These are phyloP conservation scores for Aphidius gifuensis DNA, from an alignment of 1,140 invertebrate genomes.

Conservation along the genomic window DNA sequence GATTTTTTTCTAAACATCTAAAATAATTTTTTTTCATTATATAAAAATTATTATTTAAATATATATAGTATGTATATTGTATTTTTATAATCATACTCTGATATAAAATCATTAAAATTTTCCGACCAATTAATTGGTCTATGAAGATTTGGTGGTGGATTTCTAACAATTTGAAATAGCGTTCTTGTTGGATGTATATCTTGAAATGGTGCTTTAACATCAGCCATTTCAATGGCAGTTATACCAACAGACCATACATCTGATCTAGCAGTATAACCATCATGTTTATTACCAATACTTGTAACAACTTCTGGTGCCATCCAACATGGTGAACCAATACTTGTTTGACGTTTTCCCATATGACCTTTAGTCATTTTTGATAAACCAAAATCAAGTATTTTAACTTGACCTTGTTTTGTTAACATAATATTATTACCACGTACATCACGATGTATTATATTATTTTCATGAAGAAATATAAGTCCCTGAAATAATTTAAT, in stretches of 20 bases:
- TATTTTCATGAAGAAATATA: constrained; percentile 77
- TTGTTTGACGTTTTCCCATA: constrained; percentile 65
- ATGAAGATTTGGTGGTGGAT: constrained; percentile 77
- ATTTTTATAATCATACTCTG: constrained; percentile 61
- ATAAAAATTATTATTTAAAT: not conserved
- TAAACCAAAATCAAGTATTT: constrained; percentile 81
- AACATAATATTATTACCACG: constrained; percentile 82
- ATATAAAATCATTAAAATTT: constrained; percentile 78
- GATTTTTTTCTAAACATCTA: constrained; percentile 87
- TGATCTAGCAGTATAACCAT: constrained; percentile 69
- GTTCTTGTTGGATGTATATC: constrained; percentile 84
- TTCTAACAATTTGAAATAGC: constrained; percentile 82
- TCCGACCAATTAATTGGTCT: constrained; percentile 76
- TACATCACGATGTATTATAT: constrained; percentile 84
- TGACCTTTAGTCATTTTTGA: constrained; percentile 75
- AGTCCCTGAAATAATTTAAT: constrained; percentile 59
- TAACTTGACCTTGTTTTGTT: constrained; percentile 79
- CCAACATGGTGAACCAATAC: constrained; percentile 86
- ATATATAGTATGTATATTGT: not conserved
- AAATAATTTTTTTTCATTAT: constrained; percentile 29
- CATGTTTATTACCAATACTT: constrained; percentile 36
- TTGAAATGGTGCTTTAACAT: constrained; percentile 79
- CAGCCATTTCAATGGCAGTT: constrained; percentile 86
- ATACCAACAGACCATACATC: constrained; percentile 94
- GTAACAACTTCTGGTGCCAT: constrained; percentile 85